Percentiles rank a stretch among this genome's conserved stretches.
phyloP scores from a whole-genome alignment of 2,113 vertebrate genomes.

The Oncorhynchus tshawytscha region DNA sequence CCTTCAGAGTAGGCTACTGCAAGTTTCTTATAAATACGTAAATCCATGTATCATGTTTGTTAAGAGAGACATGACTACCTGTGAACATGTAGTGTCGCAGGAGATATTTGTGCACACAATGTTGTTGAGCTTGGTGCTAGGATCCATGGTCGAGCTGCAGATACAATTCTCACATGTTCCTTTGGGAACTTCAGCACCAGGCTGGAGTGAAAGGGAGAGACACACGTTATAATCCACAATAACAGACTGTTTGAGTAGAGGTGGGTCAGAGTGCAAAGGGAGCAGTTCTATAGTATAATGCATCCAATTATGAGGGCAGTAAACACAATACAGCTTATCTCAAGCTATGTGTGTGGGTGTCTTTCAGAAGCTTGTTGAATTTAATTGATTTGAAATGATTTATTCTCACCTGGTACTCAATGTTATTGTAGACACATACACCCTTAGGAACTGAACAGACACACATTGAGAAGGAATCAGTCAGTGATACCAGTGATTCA shows the following conservation, averaged over 20 bases:
- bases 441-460: slow-evolving; percentile 66
- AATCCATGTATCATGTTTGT: too few relatives aligned
- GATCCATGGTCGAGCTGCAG: slow-evolving; percentile 66
- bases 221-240: too few relatives aligned
- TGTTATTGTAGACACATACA: slow-evolving; percentile 70
- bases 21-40: background rate
- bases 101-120: slow-evolving; percentile 59
- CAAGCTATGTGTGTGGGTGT: background rate
- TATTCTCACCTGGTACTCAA: slow-evolving; percentile 68
- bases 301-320: background rate
- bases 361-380: too few relatives aligned
- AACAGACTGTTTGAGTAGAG: background rate
- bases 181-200: slow-evolving; percentile 34
- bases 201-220: slow-evolving; percentile 39
- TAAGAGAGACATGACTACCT: slow-evolving; percentile 38
- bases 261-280: background rate
- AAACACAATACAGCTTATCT: background rate
- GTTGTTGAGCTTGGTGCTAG: slow-evolving; percentile 26
- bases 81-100: slow-evolving; percentile 71
- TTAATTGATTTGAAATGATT: background rate
- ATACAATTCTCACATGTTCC: slow-evolving; percentile 69
- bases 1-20: background rate
- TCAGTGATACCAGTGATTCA: background rate
- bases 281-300: background rate
- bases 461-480: background rate